Conservation (phyloP, 2,797 vertebrate genomes). For the Sebastes steindachneri region DNA sequence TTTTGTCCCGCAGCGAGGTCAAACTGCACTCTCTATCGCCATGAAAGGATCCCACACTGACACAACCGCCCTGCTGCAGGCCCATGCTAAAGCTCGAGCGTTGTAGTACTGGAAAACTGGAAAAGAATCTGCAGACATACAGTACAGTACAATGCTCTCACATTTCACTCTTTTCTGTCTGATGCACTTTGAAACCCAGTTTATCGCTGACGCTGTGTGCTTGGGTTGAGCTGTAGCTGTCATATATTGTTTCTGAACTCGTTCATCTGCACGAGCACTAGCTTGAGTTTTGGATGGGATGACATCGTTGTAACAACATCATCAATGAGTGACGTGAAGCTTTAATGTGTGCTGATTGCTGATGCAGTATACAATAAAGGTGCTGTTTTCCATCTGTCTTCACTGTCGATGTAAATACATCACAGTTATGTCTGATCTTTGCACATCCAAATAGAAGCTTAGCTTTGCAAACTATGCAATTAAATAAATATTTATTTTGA, state of each 20-base stretch:
- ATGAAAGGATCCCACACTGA: slow-evolving; percentile 78
- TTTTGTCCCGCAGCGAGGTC: slow-evolving; percentile 71
- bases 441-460: slow-evolving; percentile 45
- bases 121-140: not conserved
- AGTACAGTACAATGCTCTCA: not conserved
- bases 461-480: slow-evolving; percentile 53
- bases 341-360: not conserved
- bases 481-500: slow-evolving; percentile 60
- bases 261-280: slow-evolving; percentile 2
- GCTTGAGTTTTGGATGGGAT: not conserved
- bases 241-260: not conserved
- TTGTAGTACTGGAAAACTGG: slow-evolving; percentile 22
- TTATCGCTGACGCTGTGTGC: not conserved
- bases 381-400: not conserved
- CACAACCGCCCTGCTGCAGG: slow-evolving; percentile 80
- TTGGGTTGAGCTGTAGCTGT: not conserved
- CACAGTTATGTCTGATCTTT: slow-evolving; percentile 29
- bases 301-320: not conserved
- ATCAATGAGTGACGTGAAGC: not conserved
- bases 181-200: not conserved
- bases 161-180: not conserved
- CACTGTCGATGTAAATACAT: slow-evolving; percentile 12
- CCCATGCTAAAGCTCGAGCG: slow-evolving; percentile 74
- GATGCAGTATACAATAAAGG: not conserved
- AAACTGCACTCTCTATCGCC: slow-evolving; percentile 80